A percentile compares a stretch with the other conserved stretches of the same genome.
Conservation (phyloP, 2,797 vertebrate species). For the Rhinatrema bivittatum region DNA sequence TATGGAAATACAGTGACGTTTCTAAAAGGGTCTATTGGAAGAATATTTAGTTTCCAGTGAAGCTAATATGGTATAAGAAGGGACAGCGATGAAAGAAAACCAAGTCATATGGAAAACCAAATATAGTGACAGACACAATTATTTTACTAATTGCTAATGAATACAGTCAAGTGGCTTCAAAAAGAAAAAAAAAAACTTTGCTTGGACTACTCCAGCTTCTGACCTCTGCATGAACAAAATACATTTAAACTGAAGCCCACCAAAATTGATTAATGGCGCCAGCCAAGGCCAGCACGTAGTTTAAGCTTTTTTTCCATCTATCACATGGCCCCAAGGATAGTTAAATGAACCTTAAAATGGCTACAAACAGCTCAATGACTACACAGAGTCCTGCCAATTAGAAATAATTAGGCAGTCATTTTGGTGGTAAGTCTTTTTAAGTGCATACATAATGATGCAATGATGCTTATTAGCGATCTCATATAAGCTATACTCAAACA, state of each 20-base stretch:
- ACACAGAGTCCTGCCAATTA: slow-evolving; percentile 97
- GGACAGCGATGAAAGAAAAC: slow-evolving; percentile 57
- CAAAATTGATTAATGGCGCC: slow-evolving; percentile 66
- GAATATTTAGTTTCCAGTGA: slow-evolving; percentile 46
- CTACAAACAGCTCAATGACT: slow-evolving; percentile 94
- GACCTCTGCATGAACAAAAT: slow-evolving; percentile 64
- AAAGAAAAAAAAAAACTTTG: slow-evolving; percentile 66
- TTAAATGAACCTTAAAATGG: slow-evolving; percentile 83
- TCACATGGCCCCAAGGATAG: slow-evolving; percentile 79
- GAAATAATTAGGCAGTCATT: slow-evolving; percentile 99
- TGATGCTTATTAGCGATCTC: slow-evolving; percentile 96
- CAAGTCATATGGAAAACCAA: slow-evolving; percentile 59
- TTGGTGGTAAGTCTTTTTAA: slow-evolving; percentile 97
- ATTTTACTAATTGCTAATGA: slow-evolving; percentile 76
- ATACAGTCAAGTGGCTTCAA: slow-evolving; percentile 68
- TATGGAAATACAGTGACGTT: slow-evolving; percentile 35
- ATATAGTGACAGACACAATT: slow-evolving; percentile 66
- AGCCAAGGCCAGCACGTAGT: slow-evolving; percentile 56
- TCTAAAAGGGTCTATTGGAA: slow-evolving; percentile 45
- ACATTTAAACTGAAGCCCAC: slow-evolving; percentile 64
- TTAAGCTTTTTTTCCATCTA: slow-evolving; percentile 59
- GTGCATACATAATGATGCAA: slow-evolving; percentile 98
- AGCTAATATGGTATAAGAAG: slow-evolving; percentile 42
- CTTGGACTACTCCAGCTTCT: slow-evolving; percentile 59
- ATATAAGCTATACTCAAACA: slow-evolving; percentile 84